Evolutionary conservation across 2,797 vertebrate genomes (phyloP), one percentile per base, ranked within the genome.

Genomic region (Myotis findleyi): DNA sequence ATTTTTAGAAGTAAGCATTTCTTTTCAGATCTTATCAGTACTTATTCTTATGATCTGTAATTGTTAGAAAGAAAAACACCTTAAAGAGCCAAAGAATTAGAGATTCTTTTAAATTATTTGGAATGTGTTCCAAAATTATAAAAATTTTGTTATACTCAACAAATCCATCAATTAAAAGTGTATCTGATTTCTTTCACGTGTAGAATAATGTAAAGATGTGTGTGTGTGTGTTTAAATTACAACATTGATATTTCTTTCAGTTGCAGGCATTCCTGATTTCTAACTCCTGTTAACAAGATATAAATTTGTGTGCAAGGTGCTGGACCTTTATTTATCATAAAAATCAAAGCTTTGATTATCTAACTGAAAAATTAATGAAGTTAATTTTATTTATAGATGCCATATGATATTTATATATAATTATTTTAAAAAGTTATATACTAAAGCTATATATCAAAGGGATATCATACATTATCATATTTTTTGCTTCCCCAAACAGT

Each of bases 1-100:
- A 77, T 76, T 79, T 71, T 92, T 80, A 75, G 38, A 83, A 68
- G 41, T 81, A 72, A 41, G n/a, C 36, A 57, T 76, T 95, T 91
- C 13, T 66, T 88, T 71, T 51, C n/a, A 87, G 17, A 38, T 79
- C 53, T 91, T 55, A 30, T 68, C 27, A 69, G 49, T 64, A 77
- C 18, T 87, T 90, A 62, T 17, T 69, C 18, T 80, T 57, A 49
- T 36, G 30, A 79, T 44, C 44, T 83, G 13, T 53, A 89, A 79
- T 89, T 62, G 33, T 36, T 80, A 0, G 2, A 80, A 84, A 64
- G 8, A 57, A 91, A 91, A 85, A 27, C 3, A 77, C 13, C 64
- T 87, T 83, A 75, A 87, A n/a, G 0, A 81, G 11, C 10, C 73
- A 75, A 79, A 90, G 36, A 95, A 69, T 66, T 76, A 71, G 72